A percentile compares a stretch with the other conserved stretches of the same genome.
phyloP scores from a whole-genome alignment of 2,113 vertebrate genomes.

The Toxostoma redivivum region DNA sequence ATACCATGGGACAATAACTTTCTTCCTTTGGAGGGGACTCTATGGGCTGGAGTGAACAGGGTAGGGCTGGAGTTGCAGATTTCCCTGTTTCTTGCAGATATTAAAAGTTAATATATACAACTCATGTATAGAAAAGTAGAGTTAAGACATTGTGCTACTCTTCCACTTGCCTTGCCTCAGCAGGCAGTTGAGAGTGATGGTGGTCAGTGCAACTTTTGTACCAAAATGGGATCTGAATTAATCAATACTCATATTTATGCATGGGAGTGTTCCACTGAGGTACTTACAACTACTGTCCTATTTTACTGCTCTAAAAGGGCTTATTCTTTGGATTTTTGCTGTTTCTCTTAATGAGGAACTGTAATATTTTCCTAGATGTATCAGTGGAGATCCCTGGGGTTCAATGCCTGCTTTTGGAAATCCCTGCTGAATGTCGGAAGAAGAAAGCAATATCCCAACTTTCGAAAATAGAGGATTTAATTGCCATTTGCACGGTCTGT shows the following conservation, averaged over 20 bases:
- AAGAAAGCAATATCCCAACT: background rate
- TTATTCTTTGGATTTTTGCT: background rate
- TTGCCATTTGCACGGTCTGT: background rate
- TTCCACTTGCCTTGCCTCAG: background rate
- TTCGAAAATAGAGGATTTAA: background rate
- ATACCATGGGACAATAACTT: background rate
- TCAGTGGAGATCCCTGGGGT: background rate
- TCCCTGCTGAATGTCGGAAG: background rate
- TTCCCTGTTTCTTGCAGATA: background rate
- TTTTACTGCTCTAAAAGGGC: background rate
- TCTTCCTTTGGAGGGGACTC: background rate
- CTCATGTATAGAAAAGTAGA: fast-evolving
- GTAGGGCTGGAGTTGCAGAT: background rate
- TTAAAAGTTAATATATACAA: background rate
- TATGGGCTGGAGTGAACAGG: background rate
- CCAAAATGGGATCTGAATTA: background rate
- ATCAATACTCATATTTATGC: background rate
- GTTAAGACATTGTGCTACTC: background rate
- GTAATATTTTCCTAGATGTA: background rate
- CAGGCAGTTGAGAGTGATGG: background rate
- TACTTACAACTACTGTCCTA: background rate
- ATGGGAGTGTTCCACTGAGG: background rate
- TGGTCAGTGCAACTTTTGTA: background rate
- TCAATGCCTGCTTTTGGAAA: background rate
- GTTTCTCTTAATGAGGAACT: background rate